Conservation (phyloP, 2,888 invertebrate genomes). For the Ferdinandea cuprea region DNA sequence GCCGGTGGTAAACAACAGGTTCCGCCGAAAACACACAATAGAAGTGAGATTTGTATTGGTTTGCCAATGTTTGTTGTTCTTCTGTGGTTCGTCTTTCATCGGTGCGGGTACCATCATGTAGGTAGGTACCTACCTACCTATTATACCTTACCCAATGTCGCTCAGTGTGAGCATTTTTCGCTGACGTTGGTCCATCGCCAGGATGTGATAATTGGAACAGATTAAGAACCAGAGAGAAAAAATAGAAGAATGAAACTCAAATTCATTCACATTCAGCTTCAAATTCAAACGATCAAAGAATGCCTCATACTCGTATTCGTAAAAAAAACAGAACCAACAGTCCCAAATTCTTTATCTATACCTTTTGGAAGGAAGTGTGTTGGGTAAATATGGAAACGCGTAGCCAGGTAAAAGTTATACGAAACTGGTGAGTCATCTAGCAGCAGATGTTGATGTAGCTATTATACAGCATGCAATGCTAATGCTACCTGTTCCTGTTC, state of each 20-base stretch:
- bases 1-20: conserved; percentile 29
- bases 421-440: conserved; percentile 53
- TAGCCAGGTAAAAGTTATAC: conserved; percentile 41
- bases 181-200: conserved; percentile 35
- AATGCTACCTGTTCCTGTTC: conserved; percentile 49
- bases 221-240: conserved; percentile 26
- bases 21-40: conserved; percentile 37
- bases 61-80: conserved; percentile 63
- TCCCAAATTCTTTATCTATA: neutral
- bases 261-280: conserved; percentile 17
- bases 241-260: neutral
- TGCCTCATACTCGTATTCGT: too few species aligned
- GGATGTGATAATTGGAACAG: conserved; percentile 55
- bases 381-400: conserved; percentile 52
- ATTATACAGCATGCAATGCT: neutral
- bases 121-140: neutral
- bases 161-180: neutral
- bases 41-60: conserved; percentile 48
- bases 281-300: neutral
- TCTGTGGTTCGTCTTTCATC: neutral
- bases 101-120: neutral
- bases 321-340: neutral
- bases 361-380: conserved; percentile 57
- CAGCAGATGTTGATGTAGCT: conserved; percentile 42
- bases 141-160: neutral